Evolutionary conservation across 2,113 vertebrate genomes (phyloP), one percentile per base, ranked within the genome.

Genomic region (Limnothrissa miodon): DNA sequence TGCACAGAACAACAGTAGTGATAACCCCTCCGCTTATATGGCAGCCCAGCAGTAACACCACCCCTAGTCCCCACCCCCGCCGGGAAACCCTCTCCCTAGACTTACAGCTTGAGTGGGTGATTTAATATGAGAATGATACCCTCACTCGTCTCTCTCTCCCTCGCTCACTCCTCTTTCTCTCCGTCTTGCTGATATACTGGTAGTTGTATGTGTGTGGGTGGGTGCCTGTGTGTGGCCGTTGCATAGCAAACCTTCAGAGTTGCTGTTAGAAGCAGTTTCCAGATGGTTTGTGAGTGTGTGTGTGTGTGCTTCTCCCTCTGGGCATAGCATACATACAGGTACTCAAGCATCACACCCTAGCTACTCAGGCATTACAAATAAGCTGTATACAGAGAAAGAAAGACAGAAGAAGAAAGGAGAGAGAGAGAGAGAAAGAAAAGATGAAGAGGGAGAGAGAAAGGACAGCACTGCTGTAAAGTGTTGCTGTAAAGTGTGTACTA

Each of bases 81-180:
- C 15, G 59, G 25, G 59, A 25, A 66, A 29, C 25, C 62, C 62
- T 29, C 62, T 33, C 62, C 8, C 23, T 62, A 29, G 56, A 25
- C 8, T 62, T 62, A 25, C n/a, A 62, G 56, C 56, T 25, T 66
- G 59, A 66, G 59, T 66, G 59, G n/a, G n/a, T 66, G n/a, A 66
- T 29, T 66, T 66, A 66, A 66, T 66, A 66, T 7, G 59, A 66
- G 59, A 66, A 66, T 66, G 59, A 66, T 25, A 66, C 13, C 29
- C 29, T 70, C 29, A 33, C 29, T 70, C 13, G 8, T 33, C n/a
- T 70, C 62, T 70, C 17, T 11, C 29, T 70, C 62, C 4, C 9
- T 36, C 9, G 33, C 29, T 36, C 62, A 2, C 62, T 70, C 9
- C 33, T 29, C 36, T 9, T 17, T 11, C 15, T 29, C 29, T 0